Evolutionary conservation across 2,888 invertebrate species (phyloP), one percentile per base, ranked within the genome.

Genomic region (Trachelus tabidus): DNA sequence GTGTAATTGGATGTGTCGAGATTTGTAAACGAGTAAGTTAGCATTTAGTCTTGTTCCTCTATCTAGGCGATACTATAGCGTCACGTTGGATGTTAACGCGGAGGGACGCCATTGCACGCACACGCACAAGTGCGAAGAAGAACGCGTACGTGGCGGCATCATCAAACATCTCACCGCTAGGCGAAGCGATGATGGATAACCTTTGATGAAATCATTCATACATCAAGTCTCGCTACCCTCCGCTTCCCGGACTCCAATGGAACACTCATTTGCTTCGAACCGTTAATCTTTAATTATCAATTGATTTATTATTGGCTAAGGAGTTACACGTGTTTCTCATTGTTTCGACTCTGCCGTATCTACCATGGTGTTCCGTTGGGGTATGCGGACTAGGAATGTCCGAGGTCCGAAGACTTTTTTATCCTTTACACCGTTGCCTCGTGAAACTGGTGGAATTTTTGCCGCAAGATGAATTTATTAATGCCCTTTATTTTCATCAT

Each of bases 191-290:
- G 90, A 90, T 89, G 87, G 87, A 90, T 90, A 89, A 86, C 86
- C 85, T 85, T 85, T 86, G 89, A 90, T 89, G 89, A 89, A 89
- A 90, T 90, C 89, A 90, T 90, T 88, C 89, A 89, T 90, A 89
- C 87, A 87, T 88, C 89, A 87, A 85, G 79, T 83, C 81, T 76
- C 69, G 71, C 78, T 69, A 68, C 73, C 73, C 75, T 75, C 15
- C 40, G 40, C 40, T 40, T 40, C 40, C 15, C 40, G 15, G 15
- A 15, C 40, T 15, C 40, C 40, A 73, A 12, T 31, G 30, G 34
- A 78, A 74, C 81, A 80, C 81, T 83, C 83, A 85, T 87, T 85
- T 85, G 80, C 82, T 31, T 73, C 75, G 23, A 84, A 87, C 89
- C 87, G 90, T 90, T 90, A 88, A 88, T 89, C 88, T 89, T 89